Percentiles rank a stretch among this genome's conserved stretches.
phyloP scores from a whole-genome alignment of 1,140 invertebrate genomes.

The Atta colombica region DNA sequence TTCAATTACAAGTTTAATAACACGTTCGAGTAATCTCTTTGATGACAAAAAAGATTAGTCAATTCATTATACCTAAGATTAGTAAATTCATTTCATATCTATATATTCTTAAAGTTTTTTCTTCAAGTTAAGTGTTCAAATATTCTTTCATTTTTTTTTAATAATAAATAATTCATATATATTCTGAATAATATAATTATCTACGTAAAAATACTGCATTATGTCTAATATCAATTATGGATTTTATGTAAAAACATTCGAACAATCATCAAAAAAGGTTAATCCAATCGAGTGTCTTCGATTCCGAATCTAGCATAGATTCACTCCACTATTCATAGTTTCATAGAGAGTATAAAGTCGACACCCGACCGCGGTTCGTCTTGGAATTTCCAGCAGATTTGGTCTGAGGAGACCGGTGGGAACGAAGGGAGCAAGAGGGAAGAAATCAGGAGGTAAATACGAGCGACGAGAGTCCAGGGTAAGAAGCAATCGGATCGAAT shows the following conservation, averaged over 20 bases:
- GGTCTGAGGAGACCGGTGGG: neutral
- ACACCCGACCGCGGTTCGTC: conserved; percentile 46
- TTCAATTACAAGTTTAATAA: too few relatives aligned
- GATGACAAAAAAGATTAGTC: too few relatives aligned
- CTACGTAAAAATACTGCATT: neutral
- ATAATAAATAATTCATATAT: neutral
- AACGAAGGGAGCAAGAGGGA: conserved; percentile 38
- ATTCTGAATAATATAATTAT: neutral
- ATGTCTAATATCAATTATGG: neutral
- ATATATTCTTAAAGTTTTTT: neutral
- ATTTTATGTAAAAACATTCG: neutral
- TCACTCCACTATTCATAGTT: conserved; percentile 14
- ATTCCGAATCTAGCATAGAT: neutral
- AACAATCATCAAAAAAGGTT: neutral
- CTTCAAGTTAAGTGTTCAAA: neutral
- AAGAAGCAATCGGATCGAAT: conserved; percentile 82
- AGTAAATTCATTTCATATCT: neutral
- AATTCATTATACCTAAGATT: too few relatives aligned
- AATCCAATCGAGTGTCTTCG: conserved; percentile 1
- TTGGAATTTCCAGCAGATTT: conserved; percentile 56
- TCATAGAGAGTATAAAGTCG: conserved; percentile 36
- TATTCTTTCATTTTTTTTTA: neutral
- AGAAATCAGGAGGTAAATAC: conserved; percentile 78
- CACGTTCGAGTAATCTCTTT: too few relatives aligned
- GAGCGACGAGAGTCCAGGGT: conserved; percentile 72